Percentiles rank a stretch among this genome's conserved stretches.
Evolutionary conservation across 1,140 invertebrate species (phyloP).

Genomic region (Lordiphosa collinella): DNA sequence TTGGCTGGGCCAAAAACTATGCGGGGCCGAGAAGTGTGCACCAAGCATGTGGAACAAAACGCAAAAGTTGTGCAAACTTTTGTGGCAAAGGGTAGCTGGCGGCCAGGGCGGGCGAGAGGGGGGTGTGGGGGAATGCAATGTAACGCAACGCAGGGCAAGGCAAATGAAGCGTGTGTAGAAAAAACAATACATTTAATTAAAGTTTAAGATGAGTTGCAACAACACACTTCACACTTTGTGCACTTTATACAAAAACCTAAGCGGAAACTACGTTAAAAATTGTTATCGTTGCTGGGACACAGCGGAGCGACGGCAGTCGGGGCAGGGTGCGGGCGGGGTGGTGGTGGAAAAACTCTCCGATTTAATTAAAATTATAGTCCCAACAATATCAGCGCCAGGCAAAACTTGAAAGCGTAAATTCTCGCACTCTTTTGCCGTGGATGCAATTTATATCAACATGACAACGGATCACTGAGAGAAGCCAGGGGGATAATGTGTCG

Average conservation of each 20-base stretch:
- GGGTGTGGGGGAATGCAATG: neutral
- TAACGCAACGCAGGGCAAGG: constrained; percentile 5
- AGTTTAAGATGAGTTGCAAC: constrained; percentile 69
- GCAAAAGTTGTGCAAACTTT: constrained; percentile 71
- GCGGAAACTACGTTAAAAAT: constrained; percentile 63
- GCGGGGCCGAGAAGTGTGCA: constrained; percentile 39
- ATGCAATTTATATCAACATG: constrained; percentile 56
- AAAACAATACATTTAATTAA: constrained; percentile 77
- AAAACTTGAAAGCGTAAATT: constrained; percentile 70
- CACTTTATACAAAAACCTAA: constrained; percentile 29
- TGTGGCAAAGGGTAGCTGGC: constrained; percentile 27
- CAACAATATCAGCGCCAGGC: constrained; percentile 57
- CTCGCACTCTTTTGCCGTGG: constrained; percentile 8
- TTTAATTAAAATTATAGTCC: constrained; percentile 73
- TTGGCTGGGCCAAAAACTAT: neutral
- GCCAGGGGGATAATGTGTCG: too few relatives aligned
- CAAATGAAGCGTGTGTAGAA: constrained; percentile 67
- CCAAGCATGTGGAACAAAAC: constrained; percentile 73
- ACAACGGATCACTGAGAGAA: constrained; percentile 38
- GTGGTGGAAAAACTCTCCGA: constrained; percentile 34
- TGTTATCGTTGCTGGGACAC: constrained; percentile 35
- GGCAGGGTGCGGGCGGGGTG: neutral
- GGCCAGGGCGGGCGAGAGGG: too few relatives aligned
- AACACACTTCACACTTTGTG: constrained; percentile 38
- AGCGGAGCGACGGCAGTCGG: neutral